Evolutionary conservation across 2,797 vertebrate species (phyloP).

Genomic region (Muscicapa comitata): DNA sequence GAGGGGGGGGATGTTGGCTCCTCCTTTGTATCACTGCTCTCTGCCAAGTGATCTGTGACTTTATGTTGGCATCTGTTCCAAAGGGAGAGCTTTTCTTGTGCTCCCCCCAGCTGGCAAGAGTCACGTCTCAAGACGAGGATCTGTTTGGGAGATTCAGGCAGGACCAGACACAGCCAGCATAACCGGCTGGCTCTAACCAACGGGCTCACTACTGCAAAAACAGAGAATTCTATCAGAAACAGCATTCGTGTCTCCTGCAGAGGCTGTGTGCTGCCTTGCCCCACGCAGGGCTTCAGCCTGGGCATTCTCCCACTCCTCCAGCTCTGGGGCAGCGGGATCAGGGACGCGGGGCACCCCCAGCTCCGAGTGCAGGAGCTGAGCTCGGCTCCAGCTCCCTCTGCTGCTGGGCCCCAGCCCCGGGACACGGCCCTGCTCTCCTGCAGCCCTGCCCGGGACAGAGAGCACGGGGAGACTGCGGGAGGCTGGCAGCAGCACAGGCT

Average conservation of each 20-base stretch:
- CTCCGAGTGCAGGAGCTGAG: neutral
- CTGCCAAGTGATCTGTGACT: conserved; percentile 67
- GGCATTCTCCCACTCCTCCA: rapidly evolving
- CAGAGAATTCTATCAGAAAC: neutral
- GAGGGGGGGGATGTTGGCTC: neutral
- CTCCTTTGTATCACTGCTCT: conserved; percentile 12
- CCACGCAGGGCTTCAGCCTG: neutral
- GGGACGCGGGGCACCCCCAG: neutral
- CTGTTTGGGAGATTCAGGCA: neutral
- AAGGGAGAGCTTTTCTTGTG: conserved; percentile 6
- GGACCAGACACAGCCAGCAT: neutral
- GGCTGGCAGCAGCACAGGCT: neutral
- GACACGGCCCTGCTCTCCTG: neutral
- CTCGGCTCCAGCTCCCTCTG: conserved; percentile 64
- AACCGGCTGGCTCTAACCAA: neutral
- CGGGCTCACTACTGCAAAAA: neutral
- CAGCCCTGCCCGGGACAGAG: rapidly evolving
- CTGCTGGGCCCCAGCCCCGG: neutral
- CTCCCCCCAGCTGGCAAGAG: conserved; percentile 42
- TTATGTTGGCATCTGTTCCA: conserved; percentile 44
- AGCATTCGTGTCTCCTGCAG: neutral
- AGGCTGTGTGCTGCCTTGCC: neutral
- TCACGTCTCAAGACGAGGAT: neutral
- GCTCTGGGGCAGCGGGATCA: neutral
- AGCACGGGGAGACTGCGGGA: rapidly evolving